phyloP scores from a whole-genome alignment of 2,113 vertebrate species.

The Tinamus guttatus region DNA sequence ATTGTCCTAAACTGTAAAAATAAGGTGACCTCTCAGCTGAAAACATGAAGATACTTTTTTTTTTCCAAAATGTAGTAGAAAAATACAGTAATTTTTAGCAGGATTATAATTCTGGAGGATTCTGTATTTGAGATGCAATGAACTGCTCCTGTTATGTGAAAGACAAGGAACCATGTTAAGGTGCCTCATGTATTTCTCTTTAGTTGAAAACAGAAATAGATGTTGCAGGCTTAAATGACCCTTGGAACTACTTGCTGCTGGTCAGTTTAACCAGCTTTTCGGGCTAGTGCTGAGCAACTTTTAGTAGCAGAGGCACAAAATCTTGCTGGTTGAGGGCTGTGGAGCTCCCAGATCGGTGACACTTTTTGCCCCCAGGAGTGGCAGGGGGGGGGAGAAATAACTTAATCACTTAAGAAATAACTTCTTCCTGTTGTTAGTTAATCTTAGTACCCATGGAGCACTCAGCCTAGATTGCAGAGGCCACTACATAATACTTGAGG shows the following conservation, averaged over 20 bases:
- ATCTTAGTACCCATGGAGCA: neutral
- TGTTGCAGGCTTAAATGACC: neutral
- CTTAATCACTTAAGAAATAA: neutral
- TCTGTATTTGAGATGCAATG: neutral
- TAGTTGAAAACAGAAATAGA: neutral
- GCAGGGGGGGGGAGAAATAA: neutral
- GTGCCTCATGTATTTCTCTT: neutral
- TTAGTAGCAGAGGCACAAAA: neutral
- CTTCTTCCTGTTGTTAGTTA: neutral
- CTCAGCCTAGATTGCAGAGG: neutral
- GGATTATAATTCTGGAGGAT: neutral
- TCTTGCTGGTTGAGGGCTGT: neutral
- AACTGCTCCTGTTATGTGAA: too few species aligned
- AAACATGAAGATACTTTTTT: neutral
- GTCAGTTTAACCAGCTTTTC: neutral
- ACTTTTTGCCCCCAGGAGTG: neutral
- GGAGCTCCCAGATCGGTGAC: fast-evolving
- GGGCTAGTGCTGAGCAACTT: neutral
- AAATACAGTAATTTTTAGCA: neutral
- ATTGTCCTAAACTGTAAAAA: neutral
- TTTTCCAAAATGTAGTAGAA: neutral
- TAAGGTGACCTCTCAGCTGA: neutral
- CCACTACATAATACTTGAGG: neutral
- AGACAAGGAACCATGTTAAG: neutral
- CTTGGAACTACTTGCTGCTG: neutral